phyloP scores from a whole-genome alignment of 2,113 vertebrate genomes.

The Pleuronectes platessa region DNA sequence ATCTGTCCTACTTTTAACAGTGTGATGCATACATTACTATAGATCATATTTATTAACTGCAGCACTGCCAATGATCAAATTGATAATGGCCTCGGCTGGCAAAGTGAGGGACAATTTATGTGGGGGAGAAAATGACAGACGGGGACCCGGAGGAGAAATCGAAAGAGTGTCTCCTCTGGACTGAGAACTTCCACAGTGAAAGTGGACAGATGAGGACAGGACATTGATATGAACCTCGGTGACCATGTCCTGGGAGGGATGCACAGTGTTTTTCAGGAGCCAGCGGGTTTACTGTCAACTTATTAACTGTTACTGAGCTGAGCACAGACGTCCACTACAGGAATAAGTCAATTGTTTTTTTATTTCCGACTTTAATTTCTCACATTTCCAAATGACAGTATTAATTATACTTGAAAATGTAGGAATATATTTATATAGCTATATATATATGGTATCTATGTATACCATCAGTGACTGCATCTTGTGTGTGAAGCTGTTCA shows the following conservation, averaged over 20 bases:
- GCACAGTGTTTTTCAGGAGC: neutral
- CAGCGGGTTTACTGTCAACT: slow-evolving; percentile 1
- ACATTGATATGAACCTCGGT: slow-evolving; percentile 3
- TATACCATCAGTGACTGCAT: no score
- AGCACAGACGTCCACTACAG: neutral
- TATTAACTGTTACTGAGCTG: slow-evolving; percentile 15
- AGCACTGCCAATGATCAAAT: neutral
- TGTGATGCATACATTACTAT: neutral
- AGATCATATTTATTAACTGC: slow-evolving; percentile 8
- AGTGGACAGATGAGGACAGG: slow-evolving; percentile 22
- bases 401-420: neutral
- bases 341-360: neutral
- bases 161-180: slow-evolving; percentile 22
- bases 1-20: neutral
- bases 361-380: neutral
- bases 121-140: neutral
- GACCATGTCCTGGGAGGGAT: slow-evolving; percentile 11
- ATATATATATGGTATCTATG: no score
- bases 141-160: slow-evolving; percentile 12
- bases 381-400: neutral
- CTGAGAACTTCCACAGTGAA: slow-evolving; percentile 19
- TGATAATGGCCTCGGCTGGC: neutral
- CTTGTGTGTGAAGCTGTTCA: no score
- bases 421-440: no score
- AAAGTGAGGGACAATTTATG: neutral